phyloP scores from a whole-genome alignment of 1,140 invertebrate species.

The Eupristina koningsbergeri region DNA sequence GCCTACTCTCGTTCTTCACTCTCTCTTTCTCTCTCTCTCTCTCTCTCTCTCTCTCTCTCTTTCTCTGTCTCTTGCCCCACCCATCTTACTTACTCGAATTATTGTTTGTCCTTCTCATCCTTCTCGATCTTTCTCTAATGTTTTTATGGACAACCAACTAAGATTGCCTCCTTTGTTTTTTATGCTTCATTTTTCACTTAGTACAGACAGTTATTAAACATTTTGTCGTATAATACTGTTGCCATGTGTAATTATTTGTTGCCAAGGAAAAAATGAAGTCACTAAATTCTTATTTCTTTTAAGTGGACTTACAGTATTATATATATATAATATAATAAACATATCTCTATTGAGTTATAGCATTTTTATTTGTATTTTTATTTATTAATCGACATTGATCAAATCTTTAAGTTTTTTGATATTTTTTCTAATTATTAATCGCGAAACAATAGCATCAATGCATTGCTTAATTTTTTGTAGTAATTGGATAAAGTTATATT shows the following conservation, averaged over 20 bases:
- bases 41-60: constrained; percentile 55
- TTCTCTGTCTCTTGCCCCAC: neutral
- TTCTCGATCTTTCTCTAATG: constrained; percentile 35
- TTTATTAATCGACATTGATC: too few species aligned
- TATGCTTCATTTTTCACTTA: neutral
- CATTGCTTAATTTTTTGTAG: too few species aligned
- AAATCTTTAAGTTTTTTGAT: too few species aligned
- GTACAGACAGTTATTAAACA: neutral
- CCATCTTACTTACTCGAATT: constrained; percentile 45
- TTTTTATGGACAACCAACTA: neutral
- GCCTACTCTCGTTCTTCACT: constrained; percentile 52
- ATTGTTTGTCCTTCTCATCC: constrained; percentile 59
- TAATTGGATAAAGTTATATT: too few species aligned
- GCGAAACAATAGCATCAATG: too few species aligned
- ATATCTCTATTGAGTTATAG: too few species aligned
- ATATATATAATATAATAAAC: too few species aligned
- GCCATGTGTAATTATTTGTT: neutral
- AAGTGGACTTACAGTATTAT: neutral
- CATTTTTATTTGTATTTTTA: too few species aligned
- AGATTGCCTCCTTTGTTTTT: neutral
- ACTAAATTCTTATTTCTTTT: neutral
- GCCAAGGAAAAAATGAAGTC: neutral
- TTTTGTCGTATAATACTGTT: neutral
- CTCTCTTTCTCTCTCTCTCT: constrained; percentile 59
- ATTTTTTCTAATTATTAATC: too few species aligned